These are phyloP conservation scores for Athene noctua DNA, from an alignment of 2,113 vertebrate species.

Conservation along the genomic window DNA sequence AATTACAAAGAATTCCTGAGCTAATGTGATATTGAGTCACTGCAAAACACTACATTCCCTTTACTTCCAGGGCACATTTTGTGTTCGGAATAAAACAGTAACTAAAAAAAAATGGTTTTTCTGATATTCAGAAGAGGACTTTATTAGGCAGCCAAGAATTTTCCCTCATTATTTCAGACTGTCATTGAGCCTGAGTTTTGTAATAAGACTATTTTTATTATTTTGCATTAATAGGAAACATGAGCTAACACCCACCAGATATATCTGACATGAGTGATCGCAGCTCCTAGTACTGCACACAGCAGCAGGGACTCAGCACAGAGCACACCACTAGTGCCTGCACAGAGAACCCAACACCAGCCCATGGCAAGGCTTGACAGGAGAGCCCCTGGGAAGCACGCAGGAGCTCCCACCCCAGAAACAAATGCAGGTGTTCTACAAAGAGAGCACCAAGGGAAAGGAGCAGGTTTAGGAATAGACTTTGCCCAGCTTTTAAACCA, in stretches of 20 bases:
- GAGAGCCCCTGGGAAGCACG: not conserved
- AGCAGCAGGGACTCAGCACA: not conserved
- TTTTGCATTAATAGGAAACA: slow-evolving; percentile 44
- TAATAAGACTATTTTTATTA: slow-evolving; percentile 64
- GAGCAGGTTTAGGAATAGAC: not conserved
- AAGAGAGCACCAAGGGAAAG: not conserved
- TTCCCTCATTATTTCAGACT: slow-evolving; percentile 56
- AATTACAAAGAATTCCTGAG: slow-evolving; percentile 33
- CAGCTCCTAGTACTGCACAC: not conserved
- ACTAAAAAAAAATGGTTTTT: slow-evolving; percentile 47
- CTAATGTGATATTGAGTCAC: slow-evolving; percentile 6
- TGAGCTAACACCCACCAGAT: not conserved
- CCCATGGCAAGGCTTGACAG: not conserved
- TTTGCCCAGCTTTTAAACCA: not conserved
- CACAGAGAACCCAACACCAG: not conserved
- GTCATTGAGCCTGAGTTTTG: slow-evolving; percentile 47
- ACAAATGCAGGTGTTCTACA: not conserved
- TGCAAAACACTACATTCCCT: slow-evolving; percentile 35
- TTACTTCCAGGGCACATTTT: slow-evolving; percentile 37
- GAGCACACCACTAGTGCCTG: not conserved
- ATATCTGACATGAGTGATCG: not conserved
- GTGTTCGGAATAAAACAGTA: slow-evolving; percentile 37
- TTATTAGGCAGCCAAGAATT: slow-evolving; percentile 61
- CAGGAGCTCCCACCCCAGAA: not conserved
- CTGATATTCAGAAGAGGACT: slow-evolving; percentile 37